Evolutionary conservation across 2,888 invertebrate species (phyloP), one percentile per base, ranked within the genome.

Genomic region (Periphyllus acericola): DNA sequence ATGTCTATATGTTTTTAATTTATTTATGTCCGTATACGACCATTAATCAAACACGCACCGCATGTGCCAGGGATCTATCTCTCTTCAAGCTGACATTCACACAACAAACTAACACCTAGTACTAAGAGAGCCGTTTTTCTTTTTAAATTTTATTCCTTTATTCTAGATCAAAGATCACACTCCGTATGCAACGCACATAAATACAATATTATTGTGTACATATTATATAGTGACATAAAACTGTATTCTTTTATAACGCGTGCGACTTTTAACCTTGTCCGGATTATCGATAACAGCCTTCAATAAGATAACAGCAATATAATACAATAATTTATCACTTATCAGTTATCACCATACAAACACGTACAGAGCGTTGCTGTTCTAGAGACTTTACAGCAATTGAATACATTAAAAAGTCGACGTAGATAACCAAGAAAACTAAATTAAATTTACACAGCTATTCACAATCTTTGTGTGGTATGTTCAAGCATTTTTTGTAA

Each of bases 251-350:
- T 75, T 83, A 71, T 32, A 83, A 40, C 76, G 66, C 40, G 25
- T 32, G 46, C 66, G 84, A 85, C 76, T 78, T 76, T 76, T 85
- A 68, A 85, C 84, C 84, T 85, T 68, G 84, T 85, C 68, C 84
- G 84, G 78, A 85, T 85, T 68, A 85, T 78, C 84, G 84, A 78
- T 78, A 78, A 85, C 52, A 68, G 4, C 83, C 84, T 76, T 85
- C 84, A 78, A 85, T 78, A 78, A 84, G 76, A 84, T 78, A 85
- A 78, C 76, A 52, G 32, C 29, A 25, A 60, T 19, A 29, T 8
- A 52, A 11, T 11, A 46, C 25, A 81, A 82, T 72, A 82, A 82
- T 32, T 52, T 29, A 46, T 46, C 46, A 14, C 46, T 46, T 46
- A 46, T 82, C 72, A 60, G 74, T 83, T 83, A 83, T 83, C 83